Evolutionary conservation across 2,113 vertebrate genomes (phyloP).

Genomic region (Muntiacus reevesi): DNA sequence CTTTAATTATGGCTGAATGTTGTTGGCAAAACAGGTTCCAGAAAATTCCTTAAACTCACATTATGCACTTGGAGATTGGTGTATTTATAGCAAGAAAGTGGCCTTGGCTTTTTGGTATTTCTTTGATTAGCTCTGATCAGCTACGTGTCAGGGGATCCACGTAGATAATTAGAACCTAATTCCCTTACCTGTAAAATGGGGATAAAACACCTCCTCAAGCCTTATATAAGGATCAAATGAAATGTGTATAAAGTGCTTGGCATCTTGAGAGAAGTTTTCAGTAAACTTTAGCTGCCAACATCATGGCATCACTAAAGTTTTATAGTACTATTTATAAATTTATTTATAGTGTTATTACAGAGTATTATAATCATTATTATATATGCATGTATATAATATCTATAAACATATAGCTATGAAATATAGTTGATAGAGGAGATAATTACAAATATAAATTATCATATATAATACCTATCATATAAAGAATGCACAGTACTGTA

Average conservation of each 20-base stretch:
- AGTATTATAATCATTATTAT: not conserved
- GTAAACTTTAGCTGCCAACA: not conserved
- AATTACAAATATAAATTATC: not conserved
- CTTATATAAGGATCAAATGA: not conserved
- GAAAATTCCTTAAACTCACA: not conserved
- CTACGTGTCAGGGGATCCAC: not conserved
- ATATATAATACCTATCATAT: not conserved
- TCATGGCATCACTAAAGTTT: not conserved
- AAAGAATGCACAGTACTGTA: not conserved
- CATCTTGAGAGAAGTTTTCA: not conserved
- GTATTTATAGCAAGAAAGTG: not conserved
- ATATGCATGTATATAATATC: not conserved
- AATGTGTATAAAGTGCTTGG: not conserved
- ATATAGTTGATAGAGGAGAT: not conserved
- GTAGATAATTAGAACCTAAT: not conserved
- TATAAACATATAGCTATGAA: not conserved
- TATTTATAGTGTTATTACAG: not conserved
- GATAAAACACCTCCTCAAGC: not conserved
- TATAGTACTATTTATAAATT: not conserved
- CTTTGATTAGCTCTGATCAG: not conserved
- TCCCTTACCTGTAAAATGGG: not conserved
- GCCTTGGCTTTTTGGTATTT: not conserved
- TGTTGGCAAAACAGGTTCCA: not conserved
- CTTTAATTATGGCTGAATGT: not conserved
- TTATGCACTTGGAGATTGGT: not conserved